Evolutionary conservation across 2,888 invertebrate species (phyloP), one percentile per base, ranked within the genome.

Genomic region (Caenorhabditis japonica): DNA sequence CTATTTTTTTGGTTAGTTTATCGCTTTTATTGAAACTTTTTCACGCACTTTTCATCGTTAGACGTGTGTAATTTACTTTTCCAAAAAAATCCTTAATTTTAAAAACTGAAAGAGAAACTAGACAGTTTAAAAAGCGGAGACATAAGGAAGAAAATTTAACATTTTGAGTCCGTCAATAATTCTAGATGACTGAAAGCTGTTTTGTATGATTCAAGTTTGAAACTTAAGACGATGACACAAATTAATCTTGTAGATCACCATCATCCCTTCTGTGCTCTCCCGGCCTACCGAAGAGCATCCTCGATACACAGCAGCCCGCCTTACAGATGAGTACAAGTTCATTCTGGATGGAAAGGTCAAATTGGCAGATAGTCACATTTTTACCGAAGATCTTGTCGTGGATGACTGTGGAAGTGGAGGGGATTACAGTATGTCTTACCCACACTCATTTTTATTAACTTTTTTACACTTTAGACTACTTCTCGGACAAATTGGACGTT

Each of bases 241-340:
- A 44, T 19, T 12, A 4, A 12, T 19, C 5, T 44, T 61, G 36
- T 44, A 61, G 61, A 41, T 8, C 4, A n/a, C 46, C 13, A n/a
- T 64, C 17, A 7, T 30, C 27, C 15, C 59, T 1, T 10, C 23
- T 12, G 27, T 41, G 12, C 30, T 8, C 10, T 33, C 33, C 8
- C 64, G 53, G 5, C 44, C 68, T 4, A 13, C 39, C 2, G 69
- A 69, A 19, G 69, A 69, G 21, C 69, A 69, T 69, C 69, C 69
- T 8, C 52, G 53, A 25, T 69, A 69, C 27, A 69, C 69, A 19
- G 69, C 69, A 12, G 60, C 69, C 27, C 46, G 55, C 2, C 30
- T 69, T 8, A 55, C 60, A 0, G 53, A 60, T 27, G 55, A 53
- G 30, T 69, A 46, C 60, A 60, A 61, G 15, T 60, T 60, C 36